Evolutionary conservation across 2,888 invertebrate genomes (phyloP).

Genomic region (Parasteatoda lunata): DNA sequence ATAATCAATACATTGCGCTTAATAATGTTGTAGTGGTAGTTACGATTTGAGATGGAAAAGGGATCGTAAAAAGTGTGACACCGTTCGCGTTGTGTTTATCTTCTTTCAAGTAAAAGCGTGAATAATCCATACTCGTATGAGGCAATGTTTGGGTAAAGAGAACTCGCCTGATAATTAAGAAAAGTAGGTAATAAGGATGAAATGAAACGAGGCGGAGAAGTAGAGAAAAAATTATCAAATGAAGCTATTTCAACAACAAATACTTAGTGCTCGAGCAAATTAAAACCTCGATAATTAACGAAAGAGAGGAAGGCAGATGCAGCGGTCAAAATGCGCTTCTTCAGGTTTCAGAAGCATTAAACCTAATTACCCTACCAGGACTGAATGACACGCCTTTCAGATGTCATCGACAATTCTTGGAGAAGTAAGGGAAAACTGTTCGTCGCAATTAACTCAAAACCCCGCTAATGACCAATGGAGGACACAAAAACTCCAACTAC

Average conservation of each 20-base stretch:
- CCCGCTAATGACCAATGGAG: conserved; percentile 64
- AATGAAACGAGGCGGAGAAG: conserved; percentile 2
- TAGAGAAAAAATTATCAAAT: conserved; percentile 18
- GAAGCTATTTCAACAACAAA: conserved; percentile 60
- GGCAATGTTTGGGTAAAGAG: conserved; percentile 15
- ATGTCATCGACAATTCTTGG: conserved; percentile 55
- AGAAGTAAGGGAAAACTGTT: conserved; percentile 54
- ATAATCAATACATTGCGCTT: too few relatives aligned
- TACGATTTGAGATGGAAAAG: background rate
- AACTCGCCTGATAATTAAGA: conserved; percentile 52
- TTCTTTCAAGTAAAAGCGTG: background rate
- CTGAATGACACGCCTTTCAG: conserved; percentile 67
- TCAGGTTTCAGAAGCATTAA: conserved; percentile 56
- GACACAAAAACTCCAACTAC: conserved; percentile 43
- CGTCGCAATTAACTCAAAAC: conserved; percentile 67
- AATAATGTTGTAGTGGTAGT: background rate
- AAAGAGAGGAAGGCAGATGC: conserved; percentile 41
- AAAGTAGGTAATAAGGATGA: conserved; percentile 33
- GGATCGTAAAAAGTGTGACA: conserved; percentile 2
- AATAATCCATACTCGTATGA: conserved; percentile 10
- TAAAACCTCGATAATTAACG: conserved; percentile 67
- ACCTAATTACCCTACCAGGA: conserved; percentile 66
- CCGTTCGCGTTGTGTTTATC: background rate
- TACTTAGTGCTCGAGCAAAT: conserved; percentile 62
- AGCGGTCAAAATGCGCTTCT: conserved; percentile 60